A percentile compares a stretch with the other conserved stretches of the same genome.
Conservation (phyloP, 2,888 invertebrate species). For the Stenotaenia linearis region DNA sequence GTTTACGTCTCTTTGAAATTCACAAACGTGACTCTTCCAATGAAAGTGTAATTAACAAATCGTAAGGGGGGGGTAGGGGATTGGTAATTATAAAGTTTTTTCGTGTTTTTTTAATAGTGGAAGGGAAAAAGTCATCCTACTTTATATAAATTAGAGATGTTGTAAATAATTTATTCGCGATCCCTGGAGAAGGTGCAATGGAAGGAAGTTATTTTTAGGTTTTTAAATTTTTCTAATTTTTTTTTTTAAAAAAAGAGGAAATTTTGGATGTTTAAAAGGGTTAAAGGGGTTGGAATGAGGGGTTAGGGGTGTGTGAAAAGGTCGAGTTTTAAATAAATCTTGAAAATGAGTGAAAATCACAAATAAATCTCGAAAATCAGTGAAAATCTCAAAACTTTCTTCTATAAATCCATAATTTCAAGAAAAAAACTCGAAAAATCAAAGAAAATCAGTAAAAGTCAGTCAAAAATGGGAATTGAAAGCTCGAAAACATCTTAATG, state of each 20-base stretch:
- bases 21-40: conserved; percentile 19
- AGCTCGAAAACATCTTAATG: too few species aligned
- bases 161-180: conserved; percentile 24
- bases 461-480: too few species aligned
- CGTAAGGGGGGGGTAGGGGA: not conserved
- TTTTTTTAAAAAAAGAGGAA: too few species aligned
- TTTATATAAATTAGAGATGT: conserved; percentile 21
- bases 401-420: too few species aligned
- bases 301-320: too few species aligned
- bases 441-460: too few species aligned
- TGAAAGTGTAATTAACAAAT: conserved; percentile 27
- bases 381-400: too few species aligned
- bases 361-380: too few species aligned
- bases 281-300: not conserved
- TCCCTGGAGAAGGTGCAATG: conserved; percentile 14
- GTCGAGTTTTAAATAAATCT: too few species aligned
- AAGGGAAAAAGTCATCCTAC: too few species aligned
- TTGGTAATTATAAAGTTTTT: conserved; percentile 12
- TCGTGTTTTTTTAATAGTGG: not conserved
- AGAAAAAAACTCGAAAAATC: too few species aligned
- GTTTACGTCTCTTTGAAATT: conserved; percentile 26
- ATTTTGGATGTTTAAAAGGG: not conserved
- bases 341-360: too few species aligned
- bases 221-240: not conserved
- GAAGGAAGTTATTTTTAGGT: not conserved